These are phyloP conservation scores for Diplosoma virens DNA, from an alignment of 23 tunicate genomes.

Conservation along the genomic window DNA sequence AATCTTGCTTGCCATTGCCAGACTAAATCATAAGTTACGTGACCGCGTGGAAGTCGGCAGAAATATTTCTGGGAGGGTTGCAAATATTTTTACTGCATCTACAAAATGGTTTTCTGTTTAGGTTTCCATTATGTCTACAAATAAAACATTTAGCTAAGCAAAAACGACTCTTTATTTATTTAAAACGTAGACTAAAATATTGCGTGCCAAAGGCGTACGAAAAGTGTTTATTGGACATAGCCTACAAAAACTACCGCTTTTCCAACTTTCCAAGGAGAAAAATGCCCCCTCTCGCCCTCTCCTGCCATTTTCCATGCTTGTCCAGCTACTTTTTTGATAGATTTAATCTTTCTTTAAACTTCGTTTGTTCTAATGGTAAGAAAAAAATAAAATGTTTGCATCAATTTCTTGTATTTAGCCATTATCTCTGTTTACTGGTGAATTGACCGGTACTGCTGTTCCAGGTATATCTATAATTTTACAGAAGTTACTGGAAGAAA, in stretches of 20 bases:
- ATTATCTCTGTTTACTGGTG: slow-evolving; percentile 12
- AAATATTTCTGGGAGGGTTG: neutral
- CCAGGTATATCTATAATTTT: slow-evolving; percentile 22
- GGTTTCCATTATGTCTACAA: neutral
- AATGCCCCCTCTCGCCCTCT: neutral
- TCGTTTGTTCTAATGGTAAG: neutral
- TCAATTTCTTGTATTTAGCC: slow-evolving; percentile 1
- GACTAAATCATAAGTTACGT: slow-evolving; percentile 14
- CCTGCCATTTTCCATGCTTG: too few species aligned
- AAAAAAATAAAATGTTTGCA: neutral
- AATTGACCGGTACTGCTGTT: slow-evolving; percentile 15
- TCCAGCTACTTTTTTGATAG: too few species aligned
- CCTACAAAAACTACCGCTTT: too few species aligned
- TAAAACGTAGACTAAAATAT: too few species aligned
- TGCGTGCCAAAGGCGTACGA: neutral
- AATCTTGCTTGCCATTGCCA: slow-evolving; percentile 24
- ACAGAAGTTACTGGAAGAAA: too few species aligned
- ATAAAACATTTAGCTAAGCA: slow-evolving; percentile 9
- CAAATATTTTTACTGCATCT: neutral
- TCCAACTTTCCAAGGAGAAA: too few species aligned
- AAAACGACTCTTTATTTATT: neutral
- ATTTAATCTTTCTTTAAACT: neutral
- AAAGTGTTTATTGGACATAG: neutral
- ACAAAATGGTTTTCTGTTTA: too few species aligned
- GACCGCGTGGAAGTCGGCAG: too few species aligned